Evolutionary conservation across 2,888 invertebrate genomes (phyloP).

Genomic region (Stenoptilia bipunctidactyla): DNA sequence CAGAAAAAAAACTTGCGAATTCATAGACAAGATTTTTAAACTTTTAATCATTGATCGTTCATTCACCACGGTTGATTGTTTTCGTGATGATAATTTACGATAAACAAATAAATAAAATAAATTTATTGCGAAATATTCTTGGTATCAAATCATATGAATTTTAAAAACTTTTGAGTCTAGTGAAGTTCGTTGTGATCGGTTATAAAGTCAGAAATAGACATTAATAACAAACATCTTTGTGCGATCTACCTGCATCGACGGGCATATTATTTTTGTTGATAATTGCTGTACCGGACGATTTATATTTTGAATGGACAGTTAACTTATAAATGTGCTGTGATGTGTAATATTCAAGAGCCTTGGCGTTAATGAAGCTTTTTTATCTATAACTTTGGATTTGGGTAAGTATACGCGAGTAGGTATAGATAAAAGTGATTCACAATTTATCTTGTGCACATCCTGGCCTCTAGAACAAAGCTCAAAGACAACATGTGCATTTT

Average conservation of each 20-base stretch:
- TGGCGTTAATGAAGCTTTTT: background rate
- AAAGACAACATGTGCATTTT: background rate
- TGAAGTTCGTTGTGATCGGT: no score
- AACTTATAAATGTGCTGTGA: slow-evolving; percentile 36
- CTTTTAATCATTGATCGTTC: slow-evolving; percentile 66
- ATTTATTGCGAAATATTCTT: slow-evolving; percentile 38
- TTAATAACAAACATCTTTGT: slow-evolving; percentile 40
- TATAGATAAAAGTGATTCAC: slow-evolving; percentile 14
- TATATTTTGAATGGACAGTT: slow-evolving; percentile 41
- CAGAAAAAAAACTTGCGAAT: no score
- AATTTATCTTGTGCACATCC: slow-evolving; percentile 9
- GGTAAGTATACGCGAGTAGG: slow-evolving; percentile 41
- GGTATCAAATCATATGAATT: slow-evolving; percentile 10
- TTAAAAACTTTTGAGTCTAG: background rate
- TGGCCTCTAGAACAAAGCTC: background rate
- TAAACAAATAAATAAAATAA: slow-evolving; percentile 59
- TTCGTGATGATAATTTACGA: slow-evolving; percentile 64
- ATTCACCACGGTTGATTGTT: slow-evolving; percentile 64
- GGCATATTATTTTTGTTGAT: slow-evolving; percentile 57
- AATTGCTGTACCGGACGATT: slow-evolving; percentile 42
- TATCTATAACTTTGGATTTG: slow-evolving; percentile 18
- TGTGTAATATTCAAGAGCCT: slow-evolving; percentile 28
- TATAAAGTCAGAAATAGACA: no score
- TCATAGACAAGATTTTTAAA: slow-evolving; percentile 38
- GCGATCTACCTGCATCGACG: slow-evolving; percentile 62